phyloP scores from a whole-genome alignment of 2,113 vertebrate species.

The Protomyctophum bolini region DNA sequence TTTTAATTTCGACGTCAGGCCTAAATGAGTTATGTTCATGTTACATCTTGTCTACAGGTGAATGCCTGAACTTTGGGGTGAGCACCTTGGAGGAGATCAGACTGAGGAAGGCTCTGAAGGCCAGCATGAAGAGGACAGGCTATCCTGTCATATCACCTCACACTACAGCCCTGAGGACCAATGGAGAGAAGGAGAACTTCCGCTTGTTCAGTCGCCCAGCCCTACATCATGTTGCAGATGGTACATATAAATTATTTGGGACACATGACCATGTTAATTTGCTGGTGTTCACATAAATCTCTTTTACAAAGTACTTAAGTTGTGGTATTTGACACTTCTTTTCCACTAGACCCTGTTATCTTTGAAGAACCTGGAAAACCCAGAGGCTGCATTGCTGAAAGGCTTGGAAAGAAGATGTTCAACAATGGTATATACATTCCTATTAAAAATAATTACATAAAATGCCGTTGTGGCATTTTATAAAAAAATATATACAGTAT shows the following conservation, averaged over 20 bases:
- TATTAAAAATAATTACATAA: no score
- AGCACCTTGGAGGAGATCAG: conserved; percentile 94
- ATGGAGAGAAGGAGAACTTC: conserved; percentile 86
- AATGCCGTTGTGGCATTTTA: no score
- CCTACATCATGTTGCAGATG: conserved; percentile 75
- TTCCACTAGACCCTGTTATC: not conserved
- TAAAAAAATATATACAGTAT: no score
- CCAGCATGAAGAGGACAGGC: conserved; percentile 84
- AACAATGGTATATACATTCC: conserved; percentile 35
- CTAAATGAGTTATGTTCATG: no score
- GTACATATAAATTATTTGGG: conserved; percentile 65
- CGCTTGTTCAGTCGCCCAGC: conserved; percentile 73
- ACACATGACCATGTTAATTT: no score
- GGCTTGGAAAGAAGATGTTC: conserved; percentile 78
- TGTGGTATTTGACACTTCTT: not conserved
- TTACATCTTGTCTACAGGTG: conserved; percentile 71
- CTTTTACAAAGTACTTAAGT: not conserved
- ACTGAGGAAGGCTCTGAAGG: conserved; percentile 86
- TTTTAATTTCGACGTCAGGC: no score
- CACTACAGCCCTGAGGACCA: conserved; percentile 23
- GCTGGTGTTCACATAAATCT: no score
- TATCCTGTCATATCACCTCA: conserved; percentile 60
- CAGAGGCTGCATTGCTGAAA: conserved; percentile 73
- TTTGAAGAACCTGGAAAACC: conserved; percentile 75
- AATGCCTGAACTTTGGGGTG: conserved; percentile 87